Percentiles rank a stretch among this genome's conserved stretches.
Evolutionary conservation across 2,888 invertebrate species (phyloP).

Genomic region (Pediacus dermestoides): DNA sequence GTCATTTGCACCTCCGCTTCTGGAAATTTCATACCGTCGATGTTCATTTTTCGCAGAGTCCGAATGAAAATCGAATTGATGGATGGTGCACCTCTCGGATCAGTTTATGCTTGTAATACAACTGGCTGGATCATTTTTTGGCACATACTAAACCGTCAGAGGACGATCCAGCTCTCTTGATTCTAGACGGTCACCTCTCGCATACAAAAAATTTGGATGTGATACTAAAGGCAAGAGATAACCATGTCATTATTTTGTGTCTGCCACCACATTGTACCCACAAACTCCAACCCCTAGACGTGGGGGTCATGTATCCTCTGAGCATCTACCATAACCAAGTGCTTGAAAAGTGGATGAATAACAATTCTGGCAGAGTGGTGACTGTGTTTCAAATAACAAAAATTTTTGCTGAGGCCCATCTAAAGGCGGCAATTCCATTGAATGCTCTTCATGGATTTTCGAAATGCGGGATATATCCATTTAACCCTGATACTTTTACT

Average conservation of each 20-base stretch:
- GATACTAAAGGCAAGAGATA: constrained; percentile 21
- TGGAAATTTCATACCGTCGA: constrained; percentile 37
- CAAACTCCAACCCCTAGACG: constrained; percentile 29
- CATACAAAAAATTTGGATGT: constrained; percentile 33
- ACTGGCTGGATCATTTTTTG: constrained; percentile 36
- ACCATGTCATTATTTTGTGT: constrained; percentile 28
- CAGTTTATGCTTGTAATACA: no score
- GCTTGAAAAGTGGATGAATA: constrained; percentile 18
- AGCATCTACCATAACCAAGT: no score
- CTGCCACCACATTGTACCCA: constrained; percentile 34
- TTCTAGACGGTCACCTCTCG: constrained; percentile 20
- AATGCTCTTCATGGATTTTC: background rate
- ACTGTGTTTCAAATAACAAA: constrained; percentile 17
- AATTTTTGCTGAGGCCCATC: background rate
- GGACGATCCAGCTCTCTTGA: constrained; percentile 21
- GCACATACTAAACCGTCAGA: constrained; percentile 17
- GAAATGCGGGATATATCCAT: background rate
- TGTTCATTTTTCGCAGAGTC: constrained; percentile 40
- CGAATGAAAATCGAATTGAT: constrained; percentile 27
- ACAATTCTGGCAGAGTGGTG: constrained; percentile 14
- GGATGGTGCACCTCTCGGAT: constrained; percentile 3
- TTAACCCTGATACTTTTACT: background rate
- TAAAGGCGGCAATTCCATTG: background rate
- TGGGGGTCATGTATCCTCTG: constrained; percentile 30
- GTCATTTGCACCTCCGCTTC: constrained; percentile 39